Conservation (phyloP, 2,113 vertebrate species). For the Eudyptes chrysolophus region DNA sequence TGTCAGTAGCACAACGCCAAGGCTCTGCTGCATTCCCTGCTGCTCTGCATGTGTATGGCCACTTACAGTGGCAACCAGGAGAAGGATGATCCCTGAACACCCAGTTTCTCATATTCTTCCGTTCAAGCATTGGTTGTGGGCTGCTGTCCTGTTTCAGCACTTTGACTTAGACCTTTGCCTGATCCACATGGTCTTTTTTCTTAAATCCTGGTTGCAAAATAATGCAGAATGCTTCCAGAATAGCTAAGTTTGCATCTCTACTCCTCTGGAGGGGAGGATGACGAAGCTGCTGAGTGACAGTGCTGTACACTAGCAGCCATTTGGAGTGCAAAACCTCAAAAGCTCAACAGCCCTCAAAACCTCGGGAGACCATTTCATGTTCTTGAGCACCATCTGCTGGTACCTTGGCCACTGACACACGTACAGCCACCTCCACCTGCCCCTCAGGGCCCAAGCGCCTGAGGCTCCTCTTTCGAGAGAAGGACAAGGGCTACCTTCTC, state of each 20-base stretch:
- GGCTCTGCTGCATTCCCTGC: neutral
- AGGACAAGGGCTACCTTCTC: neutral
- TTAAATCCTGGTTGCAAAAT: neutral
- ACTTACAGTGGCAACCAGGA: neutral
- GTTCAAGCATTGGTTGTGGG: rapidly evolving
- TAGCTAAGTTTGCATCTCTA: rapidly evolving
- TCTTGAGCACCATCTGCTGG: conserved; percentile 53
- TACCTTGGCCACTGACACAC: neutral
- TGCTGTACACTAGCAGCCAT: neutral
- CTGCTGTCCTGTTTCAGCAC: neutral
- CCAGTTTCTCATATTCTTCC: neutral
- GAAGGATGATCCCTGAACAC: neutral
- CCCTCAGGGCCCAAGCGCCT: too few relatives aligned
- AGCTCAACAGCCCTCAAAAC: neutral
- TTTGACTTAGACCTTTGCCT: neutral
- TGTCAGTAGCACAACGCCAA: neutral
- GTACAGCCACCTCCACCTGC: neutral
- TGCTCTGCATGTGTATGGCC: neutral
- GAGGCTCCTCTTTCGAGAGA: neutral
- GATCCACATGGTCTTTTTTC: neutral
- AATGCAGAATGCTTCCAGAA: neutral
- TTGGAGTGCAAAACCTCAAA: neutral
- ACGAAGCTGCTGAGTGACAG: neutral
- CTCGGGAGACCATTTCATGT: neutral
- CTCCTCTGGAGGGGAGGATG: neutral